Conservation (phyloP, 2,797 vertebrate species). For the Megalops cyprinoides region DNA sequence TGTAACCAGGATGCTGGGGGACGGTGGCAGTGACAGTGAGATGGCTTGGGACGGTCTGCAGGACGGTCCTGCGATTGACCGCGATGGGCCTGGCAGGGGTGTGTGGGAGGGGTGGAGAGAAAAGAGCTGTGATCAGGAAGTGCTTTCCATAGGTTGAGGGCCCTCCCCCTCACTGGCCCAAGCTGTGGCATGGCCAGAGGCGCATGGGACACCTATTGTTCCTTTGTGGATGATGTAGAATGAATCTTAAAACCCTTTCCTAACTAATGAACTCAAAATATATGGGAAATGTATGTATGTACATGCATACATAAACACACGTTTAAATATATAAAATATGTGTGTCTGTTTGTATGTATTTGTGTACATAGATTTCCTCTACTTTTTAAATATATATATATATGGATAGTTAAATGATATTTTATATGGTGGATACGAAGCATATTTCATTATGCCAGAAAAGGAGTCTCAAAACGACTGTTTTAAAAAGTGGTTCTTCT, state of each 20-base stretch:
- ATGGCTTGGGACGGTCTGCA: conserved; percentile 38
- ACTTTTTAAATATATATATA: too few species aligned
- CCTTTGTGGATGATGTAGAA: not conserved
- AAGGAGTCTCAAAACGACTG: conserved; percentile 16
- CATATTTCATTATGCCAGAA: conserved; percentile 23
- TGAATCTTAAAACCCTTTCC: not conserved
- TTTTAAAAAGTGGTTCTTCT: conserved; percentile 18
- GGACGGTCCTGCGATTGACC: conserved; percentile 11
- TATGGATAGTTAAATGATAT: conserved; percentile 44
- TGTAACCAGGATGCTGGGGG: conserved; percentile 68
- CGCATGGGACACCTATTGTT: not conserved
- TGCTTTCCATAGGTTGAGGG: conserved; percentile 11
- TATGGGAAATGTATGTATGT: conserved; percentile 45
- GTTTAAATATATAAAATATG: too few species aligned
- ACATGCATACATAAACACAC: too few species aligned
- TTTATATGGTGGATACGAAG: conserved; percentile 34
- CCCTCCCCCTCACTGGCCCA: not conserved
- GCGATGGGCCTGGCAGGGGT: not conserved
- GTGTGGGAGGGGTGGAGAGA: too few species aligned
- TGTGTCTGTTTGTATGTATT: conserved; percentile 26
- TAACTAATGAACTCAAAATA: conserved; percentile 24
- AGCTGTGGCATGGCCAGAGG: not conserved
- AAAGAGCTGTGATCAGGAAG: conserved; percentile 35
- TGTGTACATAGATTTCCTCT: conserved; percentile 16
- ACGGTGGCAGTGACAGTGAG: conserved; percentile 22